phyloP scores from a whole-genome alignment of 2,888 invertebrate genomes.

The Acheta domesticus region DNA sequence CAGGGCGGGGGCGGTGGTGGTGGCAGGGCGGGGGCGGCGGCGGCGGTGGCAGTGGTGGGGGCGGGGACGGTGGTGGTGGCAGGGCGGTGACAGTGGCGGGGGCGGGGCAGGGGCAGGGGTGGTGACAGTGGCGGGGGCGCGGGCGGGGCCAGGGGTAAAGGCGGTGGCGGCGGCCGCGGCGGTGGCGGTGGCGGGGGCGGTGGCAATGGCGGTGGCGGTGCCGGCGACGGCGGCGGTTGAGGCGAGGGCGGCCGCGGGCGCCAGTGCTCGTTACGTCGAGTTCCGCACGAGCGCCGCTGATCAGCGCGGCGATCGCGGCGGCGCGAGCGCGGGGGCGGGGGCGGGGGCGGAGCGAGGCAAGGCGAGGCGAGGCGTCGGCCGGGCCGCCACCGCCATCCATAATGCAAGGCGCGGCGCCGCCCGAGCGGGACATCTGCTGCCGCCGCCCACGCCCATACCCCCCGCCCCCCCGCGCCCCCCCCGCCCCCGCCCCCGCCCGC shows the following conservation, averaged over 20 bases:
- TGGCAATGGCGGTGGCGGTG: background rate
- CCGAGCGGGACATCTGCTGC: constrained; percentile 7
- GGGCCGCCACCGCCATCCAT: background rate
- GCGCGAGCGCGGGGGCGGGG: background rate
- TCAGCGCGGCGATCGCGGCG: background rate
- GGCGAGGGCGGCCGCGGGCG: background rate
- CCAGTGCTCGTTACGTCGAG: background rate
- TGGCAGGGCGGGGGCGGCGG: background rate
- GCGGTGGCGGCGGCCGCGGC: background rate
- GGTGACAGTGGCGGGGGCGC: background rate
- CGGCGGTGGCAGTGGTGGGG: background rate
- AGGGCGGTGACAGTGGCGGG: background rate
- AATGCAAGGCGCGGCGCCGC: background rate
- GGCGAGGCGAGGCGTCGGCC: background rate
- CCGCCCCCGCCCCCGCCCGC: too few species aligned
- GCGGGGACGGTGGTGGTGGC: background rate
- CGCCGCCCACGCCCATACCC: background rate
- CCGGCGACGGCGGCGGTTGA: background rate
- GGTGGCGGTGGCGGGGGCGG: background rate
- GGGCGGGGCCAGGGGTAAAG: too few species aligned
- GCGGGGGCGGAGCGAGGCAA: background rate
- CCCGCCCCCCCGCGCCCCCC: too few species aligned
- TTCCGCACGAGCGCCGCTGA: background rate
- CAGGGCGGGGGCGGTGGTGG: background rate
- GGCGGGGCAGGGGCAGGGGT: background rate